Percentiles rank a stretch among this genome's conserved stretches.
phyloP scores from a whole-genome alignment of 2,888 invertebrate species.

The Catocala fraxini region DNA sequence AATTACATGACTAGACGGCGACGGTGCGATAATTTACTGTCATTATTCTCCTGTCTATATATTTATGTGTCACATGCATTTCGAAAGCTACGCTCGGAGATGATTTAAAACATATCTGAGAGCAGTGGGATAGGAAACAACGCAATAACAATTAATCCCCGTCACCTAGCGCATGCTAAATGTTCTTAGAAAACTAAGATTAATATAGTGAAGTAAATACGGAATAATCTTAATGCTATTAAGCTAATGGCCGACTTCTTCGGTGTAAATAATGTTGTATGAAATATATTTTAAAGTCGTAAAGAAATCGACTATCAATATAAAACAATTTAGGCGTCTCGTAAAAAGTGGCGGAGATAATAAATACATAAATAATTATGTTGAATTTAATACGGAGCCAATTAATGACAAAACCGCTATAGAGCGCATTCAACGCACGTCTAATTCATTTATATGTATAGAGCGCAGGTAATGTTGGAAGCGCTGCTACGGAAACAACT shows the following conservation, averaged over 20 bases:
- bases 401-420: conserved; percentile 31
- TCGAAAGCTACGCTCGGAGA: conserved; percentile 52
- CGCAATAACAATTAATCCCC: conserved; percentile 55
- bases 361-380: too few relatives aligned
- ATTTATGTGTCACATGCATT: conserved; percentile 60
- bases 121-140: conserved; percentile 49
- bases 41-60: conserved; percentile 66
- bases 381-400: conserved; percentile 21
- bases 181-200: conserved; percentile 43
- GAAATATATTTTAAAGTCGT: conserved; percentile 28
- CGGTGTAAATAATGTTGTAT: conserved; percentile 25
- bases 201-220: conserved; percentile 25
- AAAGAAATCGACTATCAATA: conserved; percentile 24
- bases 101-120: conserved; percentile 45
- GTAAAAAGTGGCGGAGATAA: conserved; percentile 21
- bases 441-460: conserved; percentile 28
- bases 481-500: conserved; percentile 41
- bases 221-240: conserved; percentile 45
- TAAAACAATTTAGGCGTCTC: conserved; percentile 23
- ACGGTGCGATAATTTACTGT: conserved; percentile 71
- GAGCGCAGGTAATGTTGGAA: conserved; percentile 28
- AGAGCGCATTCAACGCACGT: conserved; percentile 9
- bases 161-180: conserved; percentile 40
- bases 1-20: conserved; percentile 68
- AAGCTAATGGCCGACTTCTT: conserved; percentile 42